phyloP scores from a whole-genome alignment of 2,113 vertebrate species.

The Acrocephalus arundinaceus region DNA sequence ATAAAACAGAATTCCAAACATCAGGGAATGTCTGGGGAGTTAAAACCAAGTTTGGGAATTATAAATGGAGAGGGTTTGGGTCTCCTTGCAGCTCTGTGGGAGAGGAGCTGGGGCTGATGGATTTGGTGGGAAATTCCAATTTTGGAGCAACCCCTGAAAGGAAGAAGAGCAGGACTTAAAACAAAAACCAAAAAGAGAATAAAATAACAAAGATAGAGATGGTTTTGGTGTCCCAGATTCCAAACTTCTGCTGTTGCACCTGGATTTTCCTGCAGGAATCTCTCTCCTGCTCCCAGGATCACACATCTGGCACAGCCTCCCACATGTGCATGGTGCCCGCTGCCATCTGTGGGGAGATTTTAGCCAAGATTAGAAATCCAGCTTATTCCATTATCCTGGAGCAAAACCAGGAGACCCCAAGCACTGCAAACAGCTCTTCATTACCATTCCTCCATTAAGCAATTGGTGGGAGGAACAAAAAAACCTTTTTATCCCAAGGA shows the following conservation, averaged over 20 bases:
- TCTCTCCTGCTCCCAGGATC: background rate
- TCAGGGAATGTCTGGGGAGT: too few relatives aligned
- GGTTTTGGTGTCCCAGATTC: too few relatives aligned
- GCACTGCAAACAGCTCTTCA: background rate
- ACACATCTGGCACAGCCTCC: background rate
- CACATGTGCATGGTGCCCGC: background rate
- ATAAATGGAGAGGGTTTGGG: too few relatives aligned
- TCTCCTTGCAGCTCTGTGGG: too few relatives aligned
- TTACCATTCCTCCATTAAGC: constrained; percentile 7
- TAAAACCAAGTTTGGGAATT: too few relatives aligned
- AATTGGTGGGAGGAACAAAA: background rate
- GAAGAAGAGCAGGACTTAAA: too few relatives aligned
- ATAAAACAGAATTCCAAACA: too few relatives aligned
- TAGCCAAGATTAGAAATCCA: constrained; percentile 20
- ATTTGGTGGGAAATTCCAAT: too few relatives aligned
- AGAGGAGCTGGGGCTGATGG: too few relatives aligned
- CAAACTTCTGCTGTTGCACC: too few relatives aligned
- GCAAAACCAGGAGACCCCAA: background rate
- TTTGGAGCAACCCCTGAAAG: too few relatives aligned
- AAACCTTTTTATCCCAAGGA: background rate
- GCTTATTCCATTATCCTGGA: constrained; percentile 30
- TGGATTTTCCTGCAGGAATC: background rate
- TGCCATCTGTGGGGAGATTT: constrained; percentile 41
- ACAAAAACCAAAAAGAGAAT: too few relatives aligned
- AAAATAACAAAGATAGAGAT: background rate